phyloP scores from a whole-genome alignment of 2,797 vertebrate species.

The Anas bernieri region DNA sequence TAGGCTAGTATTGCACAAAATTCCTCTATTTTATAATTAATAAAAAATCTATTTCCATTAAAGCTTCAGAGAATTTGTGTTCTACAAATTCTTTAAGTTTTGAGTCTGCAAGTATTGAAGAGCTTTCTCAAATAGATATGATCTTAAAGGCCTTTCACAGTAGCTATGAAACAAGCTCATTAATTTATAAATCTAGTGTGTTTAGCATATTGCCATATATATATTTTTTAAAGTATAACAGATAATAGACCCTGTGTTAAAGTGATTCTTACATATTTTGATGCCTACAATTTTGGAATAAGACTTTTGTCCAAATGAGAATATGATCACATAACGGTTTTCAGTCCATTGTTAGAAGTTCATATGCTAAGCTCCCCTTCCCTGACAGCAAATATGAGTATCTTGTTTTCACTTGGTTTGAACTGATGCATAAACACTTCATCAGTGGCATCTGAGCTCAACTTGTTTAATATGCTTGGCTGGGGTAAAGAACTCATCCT shows the following conservation, averaged over 20 bases:
- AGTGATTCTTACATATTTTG: neutral
- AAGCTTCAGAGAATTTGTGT: neutral
- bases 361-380: neutral
- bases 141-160: neutral
- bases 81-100: neutral
- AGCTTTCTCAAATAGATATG: neutral
- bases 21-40: neutral
- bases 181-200: neutral
- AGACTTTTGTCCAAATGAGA: neutral
- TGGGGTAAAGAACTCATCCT: neutral
- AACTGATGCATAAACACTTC: neutral
- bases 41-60: neutral
- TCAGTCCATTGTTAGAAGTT: neutral
- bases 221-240: neutral
- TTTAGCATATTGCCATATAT: neutral
- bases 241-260: neutral
- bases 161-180: neutral
- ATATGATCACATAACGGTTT: neutral
- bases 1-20: neutral
- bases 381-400: neutral
- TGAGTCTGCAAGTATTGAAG: neutral
- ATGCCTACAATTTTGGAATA: neutral
- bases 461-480: neutral
- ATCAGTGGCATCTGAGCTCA: neutral
- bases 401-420: neutral